Conservation (phyloP, 2,888 invertebrate genomes). For the Platycnemis pennipes region DNA sequence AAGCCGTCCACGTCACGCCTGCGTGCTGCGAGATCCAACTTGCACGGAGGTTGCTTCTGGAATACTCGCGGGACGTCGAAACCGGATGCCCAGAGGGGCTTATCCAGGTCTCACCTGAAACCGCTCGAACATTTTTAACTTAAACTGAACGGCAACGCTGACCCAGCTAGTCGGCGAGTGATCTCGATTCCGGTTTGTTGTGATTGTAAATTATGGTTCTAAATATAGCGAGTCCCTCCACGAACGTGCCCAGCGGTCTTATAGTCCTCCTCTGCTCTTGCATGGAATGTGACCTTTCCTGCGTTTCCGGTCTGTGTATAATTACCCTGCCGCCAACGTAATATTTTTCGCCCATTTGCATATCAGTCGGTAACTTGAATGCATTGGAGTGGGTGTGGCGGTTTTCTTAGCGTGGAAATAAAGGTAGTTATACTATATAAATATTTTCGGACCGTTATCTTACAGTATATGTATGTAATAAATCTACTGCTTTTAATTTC, state of each 20-base stretch:
- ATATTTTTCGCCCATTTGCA: not conserved
- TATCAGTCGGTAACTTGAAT: not conserved
- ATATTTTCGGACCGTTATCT: not conserved
- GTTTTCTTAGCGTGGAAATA: not conserved
- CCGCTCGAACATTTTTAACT: conserved; percentile 6
- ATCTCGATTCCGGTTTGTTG: conserved; percentile 22
- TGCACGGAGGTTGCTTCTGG: not conserved
- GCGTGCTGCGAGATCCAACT: not conserved
- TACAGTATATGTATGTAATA: not conserved
- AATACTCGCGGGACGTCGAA: not conserved
- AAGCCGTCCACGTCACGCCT: not conserved
- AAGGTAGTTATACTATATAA: not conserved
- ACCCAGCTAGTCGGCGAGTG: not conserved
- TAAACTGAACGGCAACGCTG: not conserved
- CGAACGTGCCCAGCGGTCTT: not conserved
- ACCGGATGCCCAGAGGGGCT: not conserved
- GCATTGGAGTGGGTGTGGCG: not conserved
- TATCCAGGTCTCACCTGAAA: not conserved
- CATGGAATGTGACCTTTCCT: not conserved
- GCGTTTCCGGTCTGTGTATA: not conserved
- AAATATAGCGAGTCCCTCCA: not conserved
- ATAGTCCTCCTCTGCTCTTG: not conserved
- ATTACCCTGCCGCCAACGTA: not conserved
- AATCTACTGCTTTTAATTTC: no score
- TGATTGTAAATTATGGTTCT: not conserved